Base-by-base conservation (phyloP, 2,888 invertebrate genomes). In the Epinotia demarniana region DNA sequence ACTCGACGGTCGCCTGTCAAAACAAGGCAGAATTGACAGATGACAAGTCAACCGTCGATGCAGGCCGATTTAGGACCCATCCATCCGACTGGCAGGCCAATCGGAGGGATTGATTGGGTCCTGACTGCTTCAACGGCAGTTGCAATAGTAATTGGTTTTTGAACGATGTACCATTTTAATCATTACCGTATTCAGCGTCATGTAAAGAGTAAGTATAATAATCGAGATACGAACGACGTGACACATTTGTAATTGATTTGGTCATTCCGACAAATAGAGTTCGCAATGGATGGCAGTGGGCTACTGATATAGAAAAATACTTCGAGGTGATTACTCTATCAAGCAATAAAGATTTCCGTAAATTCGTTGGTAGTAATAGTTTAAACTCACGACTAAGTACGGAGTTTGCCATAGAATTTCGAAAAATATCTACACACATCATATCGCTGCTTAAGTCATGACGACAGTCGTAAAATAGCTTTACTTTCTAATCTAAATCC, bases 401-500 rank as follows among this genome's bases (percentile, higher is more conserved):
- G n/a, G 5, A 53, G 53, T 4, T n/a, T n/a, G n/a, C 16, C 13
- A 16, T 53, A 16, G 13, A 16, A 53, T 4, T 11, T 33, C 9
- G 2, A 11, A 5, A 23, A 19, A 23, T 46, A 46, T n/a, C 43
- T 58, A 71, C 46, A 43, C 23, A 23, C n/a, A 55, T 53, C 6
- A 11, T 23, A 69, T 69, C 43, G 27, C n/a, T 23, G 23, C 43
- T 19, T 46, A 60, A 27, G 58, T 46, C 46, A 57, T 43, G 58
- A 69, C 57, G 43, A 46, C 23, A 69, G 16, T 69, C 58, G 58
- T 75, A 19, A 75, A 71, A 63, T 18, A 46, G 3, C 53, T 33
- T 60, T 53, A 66, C 64, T 75, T 70, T 75, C 64, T 75, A 64
- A 75, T 70, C 53, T 58, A 75, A 64, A 61, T 75, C 73, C 66